phyloP scores from a whole-genome alignment of 2,113 vertebrate species.

The Dicentrarchus labrax region DNA sequence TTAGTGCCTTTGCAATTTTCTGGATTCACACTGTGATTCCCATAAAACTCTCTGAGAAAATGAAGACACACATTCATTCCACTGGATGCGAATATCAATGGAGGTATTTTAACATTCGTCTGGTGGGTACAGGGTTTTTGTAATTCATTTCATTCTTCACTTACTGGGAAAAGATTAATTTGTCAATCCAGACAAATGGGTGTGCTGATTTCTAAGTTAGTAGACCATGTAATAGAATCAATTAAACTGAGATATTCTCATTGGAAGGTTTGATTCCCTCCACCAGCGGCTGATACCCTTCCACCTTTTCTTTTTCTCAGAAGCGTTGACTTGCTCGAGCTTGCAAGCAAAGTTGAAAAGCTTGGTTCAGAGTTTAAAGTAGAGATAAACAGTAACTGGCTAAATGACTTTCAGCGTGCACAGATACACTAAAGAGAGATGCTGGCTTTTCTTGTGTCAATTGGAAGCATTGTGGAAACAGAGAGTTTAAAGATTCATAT shows the following conservation, averaged over 20 bases:
- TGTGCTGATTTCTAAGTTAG: constrained; percentile 57
- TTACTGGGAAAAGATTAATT: constrained; percentile 56
- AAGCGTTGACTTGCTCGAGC: background rate
- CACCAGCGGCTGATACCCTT: constrained; percentile 9
- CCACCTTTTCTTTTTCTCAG: constrained; percentile 6
- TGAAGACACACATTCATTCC: constrained; percentile 8
- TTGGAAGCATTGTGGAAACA: background rate
- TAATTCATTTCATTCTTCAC: constrained; percentile 50
- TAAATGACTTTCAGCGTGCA: background rate
- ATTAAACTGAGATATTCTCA: constrained; percentile 56
- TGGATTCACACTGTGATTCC: constrained; percentile 4
- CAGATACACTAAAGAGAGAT: background rate
- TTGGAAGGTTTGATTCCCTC: constrained; percentile 56
- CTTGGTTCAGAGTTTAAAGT: background rate
- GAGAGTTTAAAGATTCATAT: background rate
- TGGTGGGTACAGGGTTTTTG: constrained; percentile 7
- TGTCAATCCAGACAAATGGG: constrained; percentile 50
- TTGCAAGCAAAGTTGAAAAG: constrained; percentile 4
- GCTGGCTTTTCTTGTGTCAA: background rate
- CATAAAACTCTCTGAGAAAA: constrained; percentile 20
- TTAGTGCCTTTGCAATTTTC: constrained; percentile 27
- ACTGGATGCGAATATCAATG: constrained; percentile 35
- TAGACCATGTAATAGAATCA: constrained; percentile 71
- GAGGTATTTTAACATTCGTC: constrained; percentile 42
- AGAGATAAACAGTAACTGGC: background rate